Percentiles rank a stretch among this genome's conserved stretches.
Evolutionary conservation across 2,797 vertebrate genomes (phyloP).

Genomic region (Ficedula albicollis): DNA sequence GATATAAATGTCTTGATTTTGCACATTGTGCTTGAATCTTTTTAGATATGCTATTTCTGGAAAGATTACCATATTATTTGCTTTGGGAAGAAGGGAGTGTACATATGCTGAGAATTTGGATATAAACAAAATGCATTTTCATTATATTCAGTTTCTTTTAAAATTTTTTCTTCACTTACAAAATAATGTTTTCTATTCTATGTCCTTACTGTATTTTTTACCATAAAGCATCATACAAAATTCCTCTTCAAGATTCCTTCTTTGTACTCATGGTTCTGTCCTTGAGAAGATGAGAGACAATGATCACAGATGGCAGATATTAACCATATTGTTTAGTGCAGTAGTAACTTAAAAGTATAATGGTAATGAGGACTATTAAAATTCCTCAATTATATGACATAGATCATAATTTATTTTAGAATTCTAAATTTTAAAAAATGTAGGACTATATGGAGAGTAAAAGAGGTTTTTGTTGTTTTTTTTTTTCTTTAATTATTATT

Average conservation of each 20-base stretch:
- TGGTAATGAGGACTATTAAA: neutral
- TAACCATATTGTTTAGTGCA: neutral
- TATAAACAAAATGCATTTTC: neutral
- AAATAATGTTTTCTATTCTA: neutral
- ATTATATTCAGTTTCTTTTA: neutral
- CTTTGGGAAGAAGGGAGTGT: neutral
- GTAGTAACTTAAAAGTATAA: neutral
- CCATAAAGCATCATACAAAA: neutral
- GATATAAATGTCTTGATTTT: neutral
- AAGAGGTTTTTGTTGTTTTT: neutral
- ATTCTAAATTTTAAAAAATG: neutral
- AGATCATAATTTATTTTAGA: neutral
- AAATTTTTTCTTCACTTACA: neutral
- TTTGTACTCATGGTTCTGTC: neutral
- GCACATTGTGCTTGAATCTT: neutral
- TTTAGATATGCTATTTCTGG: neutral
- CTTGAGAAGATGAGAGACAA: neutral
- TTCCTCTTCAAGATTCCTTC: neutral
- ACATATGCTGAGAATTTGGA: neutral
- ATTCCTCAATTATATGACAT: neutral
- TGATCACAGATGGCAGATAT: neutral
- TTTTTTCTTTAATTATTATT: conserved; percentile 8
- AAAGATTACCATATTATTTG: neutral
- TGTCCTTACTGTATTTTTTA: neutral
- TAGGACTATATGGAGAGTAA: neutral